Percentiles rank a stretch among this genome's conserved stretches.
Conservation (phyloP, 2,113 vertebrate species). For the Rafetus swinhoei region DNA sequence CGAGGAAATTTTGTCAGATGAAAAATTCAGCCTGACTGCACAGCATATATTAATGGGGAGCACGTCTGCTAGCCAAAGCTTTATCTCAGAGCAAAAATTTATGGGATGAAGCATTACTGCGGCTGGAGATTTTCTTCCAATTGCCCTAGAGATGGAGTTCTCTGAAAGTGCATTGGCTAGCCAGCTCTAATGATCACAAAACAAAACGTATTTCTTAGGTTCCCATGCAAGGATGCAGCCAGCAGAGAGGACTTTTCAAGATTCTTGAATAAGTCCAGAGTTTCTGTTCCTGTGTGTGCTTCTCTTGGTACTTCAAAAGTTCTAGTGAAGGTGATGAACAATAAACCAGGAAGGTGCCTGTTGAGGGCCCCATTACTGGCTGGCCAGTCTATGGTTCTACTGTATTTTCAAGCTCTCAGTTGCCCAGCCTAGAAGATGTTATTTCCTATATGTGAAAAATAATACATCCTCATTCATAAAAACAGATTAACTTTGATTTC, state of each 20-base stretch:
- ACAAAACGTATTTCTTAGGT: neutral
- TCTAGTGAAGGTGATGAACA: slow-evolving; percentile 10
- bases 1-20: neutral
- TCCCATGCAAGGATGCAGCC: neutral
- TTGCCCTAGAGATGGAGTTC: neutral
- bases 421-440: neutral
- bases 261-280: neutral
- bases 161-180: neutral
- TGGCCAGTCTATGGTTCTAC: neutral
- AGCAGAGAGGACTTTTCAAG: neutral
- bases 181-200: neutral
- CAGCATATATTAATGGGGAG: neutral
- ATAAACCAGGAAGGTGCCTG: neutral
- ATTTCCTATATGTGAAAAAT: neutral
- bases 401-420: neutral
- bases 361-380: neutral
- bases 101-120: neutral
- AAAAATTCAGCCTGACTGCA: neutral
- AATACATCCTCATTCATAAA: neutral
- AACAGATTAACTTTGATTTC: neutral
- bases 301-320: neutral
- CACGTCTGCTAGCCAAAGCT: neutral
- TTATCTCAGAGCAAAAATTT: neutral
- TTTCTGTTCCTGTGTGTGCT: neutral
- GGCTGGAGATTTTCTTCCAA: neutral